These are phyloP conservation scores for Leptinotarsa haldemani DNA, from an alignment of 2,888 invertebrate genomes.

Conservation along the genomic window DNA sequence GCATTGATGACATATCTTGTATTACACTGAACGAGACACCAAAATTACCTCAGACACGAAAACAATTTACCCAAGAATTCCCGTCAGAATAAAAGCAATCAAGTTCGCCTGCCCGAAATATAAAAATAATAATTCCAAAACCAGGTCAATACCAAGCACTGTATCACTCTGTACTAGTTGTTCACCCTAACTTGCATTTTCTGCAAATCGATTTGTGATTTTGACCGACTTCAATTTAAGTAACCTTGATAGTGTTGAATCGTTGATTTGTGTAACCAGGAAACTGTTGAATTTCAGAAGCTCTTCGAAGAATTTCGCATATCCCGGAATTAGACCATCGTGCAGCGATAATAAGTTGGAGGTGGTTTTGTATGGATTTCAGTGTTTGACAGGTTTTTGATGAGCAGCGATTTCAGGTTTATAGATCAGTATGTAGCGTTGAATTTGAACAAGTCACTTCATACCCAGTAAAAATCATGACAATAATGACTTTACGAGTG, in stretches of 20 bases:
- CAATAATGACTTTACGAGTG: too few species aligned
- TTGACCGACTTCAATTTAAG: background rate
- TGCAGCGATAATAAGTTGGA: background rate
- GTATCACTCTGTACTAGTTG: slow-evolving; percentile 40
- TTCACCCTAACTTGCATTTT: slow-evolving; percentile 23
- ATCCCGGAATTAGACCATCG: background rate
- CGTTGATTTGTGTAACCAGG: slow-evolving; percentile 27
- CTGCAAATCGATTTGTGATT: slow-evolving; percentile 33
- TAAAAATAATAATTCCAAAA: slow-evolving; percentile 12
- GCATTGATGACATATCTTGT: background rate
- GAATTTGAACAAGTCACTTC: too few species aligned
- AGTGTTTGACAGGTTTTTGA: background rate
- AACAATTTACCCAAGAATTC: background rate
- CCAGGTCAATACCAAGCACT: slow-evolving; percentile 25
- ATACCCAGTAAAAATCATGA: too few species aligned
- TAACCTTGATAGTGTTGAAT: slow-evolving; percentile 30
- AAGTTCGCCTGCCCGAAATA: background rate
- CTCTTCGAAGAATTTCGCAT: background rate
- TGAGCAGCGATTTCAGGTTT: background rate
- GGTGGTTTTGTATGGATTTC: background rate
- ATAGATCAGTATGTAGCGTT: background rate
- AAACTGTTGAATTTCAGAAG: slow-evolving; percentile 12
- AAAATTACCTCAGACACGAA: background rate
- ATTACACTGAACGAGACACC: background rate
- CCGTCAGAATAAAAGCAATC: background rate